Percentiles rank a stretch among this genome's conserved stretches.
Evolutionary conservation across 2,797 vertebrate species (phyloP).

Genomic region (Macrochelys suwanniensis): DNA sequence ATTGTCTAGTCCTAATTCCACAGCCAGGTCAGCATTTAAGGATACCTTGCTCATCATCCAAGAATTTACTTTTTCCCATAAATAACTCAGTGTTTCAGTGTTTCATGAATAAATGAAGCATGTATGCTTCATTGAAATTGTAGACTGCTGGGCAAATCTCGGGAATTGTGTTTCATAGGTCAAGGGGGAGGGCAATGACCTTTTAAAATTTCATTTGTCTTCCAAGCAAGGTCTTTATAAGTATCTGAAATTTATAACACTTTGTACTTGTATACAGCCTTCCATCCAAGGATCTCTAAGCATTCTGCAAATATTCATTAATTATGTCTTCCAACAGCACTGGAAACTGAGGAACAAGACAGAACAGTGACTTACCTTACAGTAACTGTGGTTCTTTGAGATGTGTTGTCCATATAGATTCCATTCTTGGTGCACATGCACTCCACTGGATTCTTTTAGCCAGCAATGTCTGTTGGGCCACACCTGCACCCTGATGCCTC

Average conservation of each 20-base stretch:
- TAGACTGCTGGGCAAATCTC: not conserved
- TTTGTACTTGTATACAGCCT: not conserved
- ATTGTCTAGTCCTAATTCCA: not conserved
- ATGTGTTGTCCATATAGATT: not conserved
- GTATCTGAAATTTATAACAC: not conserved
- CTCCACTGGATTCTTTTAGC: not conserved
- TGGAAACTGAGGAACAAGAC: not conserved
- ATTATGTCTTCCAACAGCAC: not conserved
- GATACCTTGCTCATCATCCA: not conserved
- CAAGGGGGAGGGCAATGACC: not conserved
- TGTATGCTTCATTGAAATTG: rapidly evolving
- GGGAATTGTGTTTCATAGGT: not conserved
- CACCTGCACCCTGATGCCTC: too few species aligned
- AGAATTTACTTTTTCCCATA: not conserved
- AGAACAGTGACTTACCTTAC: not conserved
- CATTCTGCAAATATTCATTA: not conserved
- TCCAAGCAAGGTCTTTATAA: not conserved
- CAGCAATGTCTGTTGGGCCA: not conserved
- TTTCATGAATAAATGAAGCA: not conserved
- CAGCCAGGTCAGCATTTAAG: not conserved
- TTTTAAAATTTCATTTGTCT: not conserved
- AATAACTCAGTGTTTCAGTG: not conserved
- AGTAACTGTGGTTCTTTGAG: too few species aligned
- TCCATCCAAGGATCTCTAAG: not conserved
- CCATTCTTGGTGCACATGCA: not conserved